Conservation (phyloP, 2,888 invertebrate genomes). For the Campoletis raptor region DNA sequence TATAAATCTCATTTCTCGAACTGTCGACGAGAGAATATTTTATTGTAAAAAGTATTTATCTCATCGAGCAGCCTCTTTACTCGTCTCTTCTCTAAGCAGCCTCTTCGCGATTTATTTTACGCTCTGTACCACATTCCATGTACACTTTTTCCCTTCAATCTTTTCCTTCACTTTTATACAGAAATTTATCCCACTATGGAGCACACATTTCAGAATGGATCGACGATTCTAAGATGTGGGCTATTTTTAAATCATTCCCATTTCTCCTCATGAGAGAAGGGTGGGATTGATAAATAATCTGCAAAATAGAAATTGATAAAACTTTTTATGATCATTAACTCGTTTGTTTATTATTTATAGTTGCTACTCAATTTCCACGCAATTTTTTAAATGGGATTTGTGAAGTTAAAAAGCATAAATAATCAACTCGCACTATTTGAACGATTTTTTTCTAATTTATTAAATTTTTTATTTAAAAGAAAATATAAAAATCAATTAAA, state of each 20-base stretch:
- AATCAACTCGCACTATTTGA: background rate
- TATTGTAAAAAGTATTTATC: conserved; percentile 53
- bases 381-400: background rate
- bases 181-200: conserved; percentile 19
- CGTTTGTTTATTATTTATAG: background rate
- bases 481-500: background rate
- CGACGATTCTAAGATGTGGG: background rate
- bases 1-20: conserved; percentile 19
- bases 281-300: background rate
- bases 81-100: conserved; percentile 23
- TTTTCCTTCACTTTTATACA: conserved; percentile 22
- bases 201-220: conserved; percentile 1
- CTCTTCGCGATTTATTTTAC: conserved; percentile 30
- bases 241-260: background rate
- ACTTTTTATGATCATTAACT: background rate
- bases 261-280: background rate
- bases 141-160: conserved; percentile 47
- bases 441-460: background rate
- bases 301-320: background rate
- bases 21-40: conserved; percentile 36
- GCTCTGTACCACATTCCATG: conserved; percentile 50
- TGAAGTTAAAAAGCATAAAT: background rate
- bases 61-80: conserved; percentile 21
- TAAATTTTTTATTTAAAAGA: background rate
- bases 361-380: background rate